Evolutionary conservation across 2,888 invertebrate genomes (phyloP).

Genomic region (Callyntrura guangdongensis): DNA sequence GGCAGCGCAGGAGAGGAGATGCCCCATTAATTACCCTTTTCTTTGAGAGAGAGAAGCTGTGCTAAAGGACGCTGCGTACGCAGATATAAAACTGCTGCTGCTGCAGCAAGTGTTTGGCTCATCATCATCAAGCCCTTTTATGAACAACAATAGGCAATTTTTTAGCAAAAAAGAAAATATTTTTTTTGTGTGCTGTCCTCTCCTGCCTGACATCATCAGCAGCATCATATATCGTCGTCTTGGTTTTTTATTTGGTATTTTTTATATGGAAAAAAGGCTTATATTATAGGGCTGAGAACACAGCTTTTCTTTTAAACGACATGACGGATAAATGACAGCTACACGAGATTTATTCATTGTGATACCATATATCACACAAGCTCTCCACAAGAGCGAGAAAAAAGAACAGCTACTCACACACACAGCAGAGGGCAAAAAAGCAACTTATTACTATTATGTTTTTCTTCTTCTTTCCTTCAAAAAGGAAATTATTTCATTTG

Average conservation of each 20-base stretch:
- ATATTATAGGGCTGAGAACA: not conserved
- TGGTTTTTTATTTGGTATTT: not conserved
- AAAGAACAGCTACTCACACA: not conserved
- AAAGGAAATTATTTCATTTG: constrained; percentile 57
- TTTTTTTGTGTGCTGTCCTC: not conserved
- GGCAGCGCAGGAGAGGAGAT: constrained; percentile 16
- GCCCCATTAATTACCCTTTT: constrained; percentile 40
- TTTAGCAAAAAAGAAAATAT: constrained; percentile 2
- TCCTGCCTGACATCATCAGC: not conserved
- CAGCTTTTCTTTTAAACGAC: constrained; percentile 7
- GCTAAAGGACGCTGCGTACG: no score
- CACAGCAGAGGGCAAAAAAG: not conserved
- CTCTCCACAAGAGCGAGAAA: no score
- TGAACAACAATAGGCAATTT: constrained; percentile 45
- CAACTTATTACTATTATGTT: constrained; percentile 23
- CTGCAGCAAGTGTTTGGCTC: not conserved
- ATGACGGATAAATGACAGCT: constrained; percentile 57
- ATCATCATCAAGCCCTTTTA: constrained; percentile 40
- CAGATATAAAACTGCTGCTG: constrained; percentile 10
- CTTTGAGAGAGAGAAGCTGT: no score
- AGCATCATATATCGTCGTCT: not conserved
- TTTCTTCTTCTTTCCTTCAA: constrained; percentile 5
- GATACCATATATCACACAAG: constrained; percentile 71
- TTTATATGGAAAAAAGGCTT: constrained; percentile 9
- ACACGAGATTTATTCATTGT: constrained; percentile 57